phyloP scores from a whole-genome alignment of 2,888 invertebrate species.

The Onchidella celtica region DNA sequence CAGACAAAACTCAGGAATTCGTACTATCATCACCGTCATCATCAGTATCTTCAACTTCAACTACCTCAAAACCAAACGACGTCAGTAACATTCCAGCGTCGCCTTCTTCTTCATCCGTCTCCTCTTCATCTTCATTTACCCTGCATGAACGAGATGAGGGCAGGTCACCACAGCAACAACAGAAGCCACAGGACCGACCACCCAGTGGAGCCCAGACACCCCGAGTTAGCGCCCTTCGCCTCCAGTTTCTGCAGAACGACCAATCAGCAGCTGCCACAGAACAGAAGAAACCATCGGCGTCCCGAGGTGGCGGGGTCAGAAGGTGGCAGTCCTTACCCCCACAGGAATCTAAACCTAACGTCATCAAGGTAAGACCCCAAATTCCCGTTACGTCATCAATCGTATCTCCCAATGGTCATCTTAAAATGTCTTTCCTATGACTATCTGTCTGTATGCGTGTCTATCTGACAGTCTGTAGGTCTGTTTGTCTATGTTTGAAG shows the following conservation, averaged over 20 bases:
- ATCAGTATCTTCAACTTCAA: not conserved
- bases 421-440: not conserved
- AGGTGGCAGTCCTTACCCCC: constrained; percentile 59
- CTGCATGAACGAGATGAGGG: no score
- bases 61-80: not conserved
- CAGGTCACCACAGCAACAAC: constrained; percentile 1
- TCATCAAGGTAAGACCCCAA: constrained; percentile 52
- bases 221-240: constrained; percentile 52
- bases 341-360: constrained; percentile 50
- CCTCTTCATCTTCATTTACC: not conserved
- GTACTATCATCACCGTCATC: not conserved
- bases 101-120: not conserved
- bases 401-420: not conserved
- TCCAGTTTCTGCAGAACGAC: constrained; percentile 54
- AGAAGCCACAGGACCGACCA: constrained; percentile 1
- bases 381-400: no score
- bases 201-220: constrained; percentile 12
- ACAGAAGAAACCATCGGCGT: constrained; percentile 1
- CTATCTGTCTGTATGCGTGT: constrained; percentile 15
- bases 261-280: constrained; percentile 15
- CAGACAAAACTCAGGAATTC: not conserved
- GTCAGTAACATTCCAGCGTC: not conserved
- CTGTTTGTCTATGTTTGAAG: not conserved
- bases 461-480: constrained; percentile 1
- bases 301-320: constrained; percentile 43